phyloP scores from a whole-genome alignment of 2,888 invertebrate genomes.

The Rhaphigaster nebulosa region DNA sequence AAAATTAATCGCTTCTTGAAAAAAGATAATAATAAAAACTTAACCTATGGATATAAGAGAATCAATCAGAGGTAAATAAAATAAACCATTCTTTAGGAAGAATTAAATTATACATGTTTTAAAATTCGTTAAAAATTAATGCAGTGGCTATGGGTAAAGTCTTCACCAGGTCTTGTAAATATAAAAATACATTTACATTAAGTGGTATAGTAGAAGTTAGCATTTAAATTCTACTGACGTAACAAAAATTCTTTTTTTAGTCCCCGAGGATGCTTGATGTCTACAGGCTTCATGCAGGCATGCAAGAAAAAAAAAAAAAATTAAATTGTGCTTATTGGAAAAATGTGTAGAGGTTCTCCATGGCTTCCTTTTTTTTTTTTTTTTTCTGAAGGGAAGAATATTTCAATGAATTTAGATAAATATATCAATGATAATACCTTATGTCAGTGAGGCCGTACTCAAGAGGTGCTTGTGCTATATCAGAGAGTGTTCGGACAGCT shows the following conservation, averaged over 20 bases:
- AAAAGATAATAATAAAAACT: too few species aligned
- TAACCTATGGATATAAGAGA: background rate
- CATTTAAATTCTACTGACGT: background rate
- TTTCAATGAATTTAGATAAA: background rate
- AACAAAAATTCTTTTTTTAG: background rate
- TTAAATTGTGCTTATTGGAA: background rate
- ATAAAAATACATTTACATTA: background rate
- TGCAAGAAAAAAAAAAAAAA: background rate
- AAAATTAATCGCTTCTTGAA: background rate
- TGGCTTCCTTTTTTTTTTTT: slow-evolving; percentile 1
- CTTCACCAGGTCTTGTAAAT: background rate
- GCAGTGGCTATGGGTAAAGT: background rate
- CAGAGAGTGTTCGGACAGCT: slow-evolving; percentile 55
- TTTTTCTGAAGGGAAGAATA: slow-evolving; percentile 15
- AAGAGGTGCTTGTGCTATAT: slow-evolving; percentile 58
- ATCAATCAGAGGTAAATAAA: background rate
- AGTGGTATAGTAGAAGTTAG: background rate
- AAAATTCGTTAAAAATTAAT: background rate
- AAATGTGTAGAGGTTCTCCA: slow-evolving; percentile 31
- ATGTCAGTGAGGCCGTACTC: slow-evolving; percentile 59
- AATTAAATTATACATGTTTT: background rate
- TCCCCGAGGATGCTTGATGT: background rate
- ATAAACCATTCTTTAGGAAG: background rate
- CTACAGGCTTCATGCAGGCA: slow-evolving; percentile 39
- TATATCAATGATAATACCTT: slow-evolving; percentile 52